Evolutionary conservation across 2,113 vertebrate genomes (phyloP).

Genomic region (Meriones unguiculatus): DNA sequence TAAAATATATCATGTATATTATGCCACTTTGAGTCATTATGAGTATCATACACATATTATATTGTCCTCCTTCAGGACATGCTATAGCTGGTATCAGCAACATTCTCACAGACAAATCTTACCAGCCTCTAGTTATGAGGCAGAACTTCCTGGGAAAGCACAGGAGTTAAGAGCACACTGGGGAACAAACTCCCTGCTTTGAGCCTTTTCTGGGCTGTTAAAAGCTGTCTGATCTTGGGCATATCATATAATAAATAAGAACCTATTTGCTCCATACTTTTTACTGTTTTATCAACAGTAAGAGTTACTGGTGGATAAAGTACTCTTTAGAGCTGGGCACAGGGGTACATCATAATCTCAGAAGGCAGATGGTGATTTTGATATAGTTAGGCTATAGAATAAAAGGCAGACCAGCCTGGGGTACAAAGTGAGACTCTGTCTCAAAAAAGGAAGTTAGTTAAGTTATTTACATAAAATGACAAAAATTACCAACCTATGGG

Average conservation of each 20-base stretch:
- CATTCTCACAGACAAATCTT: neutral
- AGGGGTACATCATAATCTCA: neutral
- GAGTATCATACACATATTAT: neutral
- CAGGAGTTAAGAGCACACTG: neutral
- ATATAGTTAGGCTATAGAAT: neutral
- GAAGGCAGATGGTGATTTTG: neutral
- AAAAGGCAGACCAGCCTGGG: neutral
- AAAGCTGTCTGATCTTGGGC: neutral
- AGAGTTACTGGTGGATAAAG: slow-evolving; percentile 4
- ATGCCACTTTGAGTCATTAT: neutral
- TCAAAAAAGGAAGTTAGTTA: neutral
- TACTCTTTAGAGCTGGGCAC: neutral
- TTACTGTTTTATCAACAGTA: slow-evolving; percentile 21
- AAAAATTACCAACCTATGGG: slow-evolving; percentile 68
- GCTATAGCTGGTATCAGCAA: neutral
- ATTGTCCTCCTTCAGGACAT: neutral
- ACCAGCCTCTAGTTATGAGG: neutral
- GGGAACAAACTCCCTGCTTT: neutral
- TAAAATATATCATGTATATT: neutral
- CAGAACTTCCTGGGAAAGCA: neutral
- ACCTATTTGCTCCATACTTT: neutral
- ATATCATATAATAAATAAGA: neutral
- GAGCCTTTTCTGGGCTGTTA: neutral
- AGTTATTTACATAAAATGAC: neutral
- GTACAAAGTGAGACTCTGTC: neutral